Base-by-base conservation (phyloP, 92 coral and sea anemone species). In the Blastomussa wellsi region DNA sequence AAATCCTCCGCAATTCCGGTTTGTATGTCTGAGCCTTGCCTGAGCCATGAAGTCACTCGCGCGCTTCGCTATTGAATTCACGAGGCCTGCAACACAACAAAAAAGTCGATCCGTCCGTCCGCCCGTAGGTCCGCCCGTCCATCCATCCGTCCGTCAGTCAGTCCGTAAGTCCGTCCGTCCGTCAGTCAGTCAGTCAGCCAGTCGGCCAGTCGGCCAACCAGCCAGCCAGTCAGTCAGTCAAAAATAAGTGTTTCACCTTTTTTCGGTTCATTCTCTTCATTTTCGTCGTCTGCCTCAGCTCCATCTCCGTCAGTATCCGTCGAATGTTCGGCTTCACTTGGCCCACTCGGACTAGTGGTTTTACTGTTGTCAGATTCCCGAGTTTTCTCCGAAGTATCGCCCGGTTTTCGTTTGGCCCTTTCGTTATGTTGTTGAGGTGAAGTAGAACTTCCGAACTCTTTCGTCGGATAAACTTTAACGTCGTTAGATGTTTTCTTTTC, bases 221-320 rank as follows among this genome's bases (percentile, higher is more conserved):
- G n/a, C n/a, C n/a, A n/a, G n/a, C n/a, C n/a, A n/a, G n/a, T n/a
- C n/a, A n/a, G n/a, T n/a, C 0, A 14, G 0, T 51, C 7, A 20
- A n/a, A n/a, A n/a, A 7, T 8, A 60, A n/a, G 26, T 17, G 16
- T 38, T 3, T 12, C 49, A 82, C 86, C 87, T 74, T 83, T 83
- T 24, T 49, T 74, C 5, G 87, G 87, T 28, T 83, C 87, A 24
- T 55, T 76, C 57, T 83, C 92, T 38, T 86, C 90, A 48, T 80
- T 86, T 49, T 86, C 92, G 38, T 75, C 93, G 75, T 83, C 91
- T 11, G 91, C 88, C 31, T 88, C 91, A 37, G 76, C 84, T 49
- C 74, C 87, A 48, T 77, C 82, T 22, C 85, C 85, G 74, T 82
- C 88, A 44, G 82, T 83, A 37, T 81, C 90, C 73, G 71, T 80